These are phyloP conservation scores for Megalopta genalis DNA, from an alignment of 1,140 invertebrate genomes.

Conservation along the genomic window DNA sequence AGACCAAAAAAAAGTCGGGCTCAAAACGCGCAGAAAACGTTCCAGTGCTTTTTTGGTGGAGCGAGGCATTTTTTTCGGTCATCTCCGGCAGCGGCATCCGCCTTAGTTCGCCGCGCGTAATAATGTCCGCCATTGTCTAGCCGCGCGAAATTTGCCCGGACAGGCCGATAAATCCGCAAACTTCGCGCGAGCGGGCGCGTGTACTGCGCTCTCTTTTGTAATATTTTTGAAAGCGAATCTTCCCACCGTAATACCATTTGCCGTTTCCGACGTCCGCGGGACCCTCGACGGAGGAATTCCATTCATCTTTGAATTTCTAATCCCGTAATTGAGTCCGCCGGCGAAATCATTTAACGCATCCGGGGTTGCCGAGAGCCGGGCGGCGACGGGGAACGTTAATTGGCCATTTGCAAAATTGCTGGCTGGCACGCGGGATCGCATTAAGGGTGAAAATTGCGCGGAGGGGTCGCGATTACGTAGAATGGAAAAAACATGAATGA, in stretches of 20 bases:
- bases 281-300: background rate
- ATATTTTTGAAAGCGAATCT: background rate
- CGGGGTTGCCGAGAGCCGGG: background rate
- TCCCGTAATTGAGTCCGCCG: slow-evolving; percentile 1
- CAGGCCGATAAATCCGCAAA: background rate
- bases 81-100: too few species aligned
- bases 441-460: slow-evolving; percentile 25
- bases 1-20: too few species aligned
- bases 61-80: too few species aligned
- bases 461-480: background rate
- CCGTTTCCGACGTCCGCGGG: too few species aligned
- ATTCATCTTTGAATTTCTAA: background rate
- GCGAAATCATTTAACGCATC: background rate
- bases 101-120: too few species aligned
- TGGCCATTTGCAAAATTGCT: slow-evolving; percentile 4
- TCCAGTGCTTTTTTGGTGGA: too few species aligned
- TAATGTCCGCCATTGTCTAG: too few species aligned
- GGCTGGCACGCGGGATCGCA: background rate
- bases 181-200: background rate
- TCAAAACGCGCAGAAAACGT: too few species aligned
- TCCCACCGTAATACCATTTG: background rate
- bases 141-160: too few species aligned
- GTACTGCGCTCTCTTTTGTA: too few species aligned
- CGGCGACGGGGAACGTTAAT: slow-evolving; percentile 9
- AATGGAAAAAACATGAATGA: slow-evolving; percentile 21